Base-by-base conservation (phyloP, 1,140 invertebrate species). In the Drosophila burlai region DNA sequence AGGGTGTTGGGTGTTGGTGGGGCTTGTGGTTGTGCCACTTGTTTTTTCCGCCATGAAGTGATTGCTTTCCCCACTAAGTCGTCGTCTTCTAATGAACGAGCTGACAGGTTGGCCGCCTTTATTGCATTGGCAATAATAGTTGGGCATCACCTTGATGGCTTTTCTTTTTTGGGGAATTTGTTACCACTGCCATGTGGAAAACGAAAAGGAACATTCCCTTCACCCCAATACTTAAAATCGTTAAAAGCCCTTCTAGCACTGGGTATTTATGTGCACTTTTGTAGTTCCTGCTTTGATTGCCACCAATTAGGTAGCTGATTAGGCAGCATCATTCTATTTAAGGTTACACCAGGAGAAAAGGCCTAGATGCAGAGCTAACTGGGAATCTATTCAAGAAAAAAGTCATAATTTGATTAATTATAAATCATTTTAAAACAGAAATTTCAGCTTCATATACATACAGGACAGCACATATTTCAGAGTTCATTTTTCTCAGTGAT, bases 41-140 rank as follows among this genome's bases (percentile, higher is more conserved):
- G 47, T 10, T 36, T 54, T 55, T 13, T 42, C 3, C 8, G 13
- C 31, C 38, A 46, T n/a, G 15, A 38, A 75, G 49, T 55, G 60
- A 76, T 65, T 76, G 52, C 38, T 49, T 64, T 54, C 18, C 40
- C 38, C 34, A 9, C 34, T 38, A 55, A 55, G 34, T 5, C 52
- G 34, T 5, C 52, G 52, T 9, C 34, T 3, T 42, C 36, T 57
- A 57, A 57, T 57, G 36, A 57, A 57, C 15, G 38, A 57, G 36
- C 54, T 38, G 52, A 55, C 52, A 55, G 24, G 18, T 55, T 55
- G 52, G 13, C 15, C 18, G 13, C 18, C 31, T 36, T 55, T 55
- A 36, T 54, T 54, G 52, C 50, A 54, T 21, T 54, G 52, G 7
- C 31, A 9, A 38, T 55, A 55, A 38, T 38, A 38, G 52, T 24